Percentiles rank a stretch among this genome's conserved stretches.
phyloP scores from a whole-genome alignment of 2,113 vertebrate species.

The Salvator merianae region DNA sequence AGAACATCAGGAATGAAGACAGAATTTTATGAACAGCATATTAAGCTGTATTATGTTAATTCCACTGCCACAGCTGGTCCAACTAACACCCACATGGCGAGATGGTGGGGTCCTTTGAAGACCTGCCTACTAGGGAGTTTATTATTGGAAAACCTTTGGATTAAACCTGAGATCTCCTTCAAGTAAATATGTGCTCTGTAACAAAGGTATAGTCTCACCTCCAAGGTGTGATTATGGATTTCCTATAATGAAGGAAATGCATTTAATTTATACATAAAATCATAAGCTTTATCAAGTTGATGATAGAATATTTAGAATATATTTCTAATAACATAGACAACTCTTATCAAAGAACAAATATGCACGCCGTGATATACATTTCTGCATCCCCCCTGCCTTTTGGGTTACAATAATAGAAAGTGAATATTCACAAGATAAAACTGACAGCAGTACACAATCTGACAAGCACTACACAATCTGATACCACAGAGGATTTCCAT shows the following conservation, averaged over 20 bases:
- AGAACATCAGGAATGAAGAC: neutral
- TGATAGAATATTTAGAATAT: neutral
- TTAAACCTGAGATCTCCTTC: neutral
- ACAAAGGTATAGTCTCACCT: neutral
- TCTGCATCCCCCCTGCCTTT: neutral
- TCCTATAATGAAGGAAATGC: neutral
- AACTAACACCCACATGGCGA: neutral
- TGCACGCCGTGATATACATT: constrained; percentile 37
- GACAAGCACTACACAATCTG: constrained; percentile 35
- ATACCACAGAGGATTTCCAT: constrained; percentile 21
- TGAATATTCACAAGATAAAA: constrained; percentile 46
- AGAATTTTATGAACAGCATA: neutral
- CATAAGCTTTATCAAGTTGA: neutral
- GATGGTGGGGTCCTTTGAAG: neutral
- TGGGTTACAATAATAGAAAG: constrained; percentile 42
- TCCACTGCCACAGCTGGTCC: neutral
- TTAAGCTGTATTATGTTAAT: neutral
- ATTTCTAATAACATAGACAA: neutral
- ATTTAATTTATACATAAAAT: neutral
- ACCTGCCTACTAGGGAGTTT: no score
- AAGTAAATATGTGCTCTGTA: neutral
- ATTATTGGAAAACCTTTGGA: neutral
- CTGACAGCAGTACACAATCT: constrained; percentile 32
- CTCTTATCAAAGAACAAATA: constrained; percentile 16
- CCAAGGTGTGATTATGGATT: neutral